phyloP scores from a whole-genome alignment of 2,113 vertebrate species.

The Plecotus auritus region DNA sequence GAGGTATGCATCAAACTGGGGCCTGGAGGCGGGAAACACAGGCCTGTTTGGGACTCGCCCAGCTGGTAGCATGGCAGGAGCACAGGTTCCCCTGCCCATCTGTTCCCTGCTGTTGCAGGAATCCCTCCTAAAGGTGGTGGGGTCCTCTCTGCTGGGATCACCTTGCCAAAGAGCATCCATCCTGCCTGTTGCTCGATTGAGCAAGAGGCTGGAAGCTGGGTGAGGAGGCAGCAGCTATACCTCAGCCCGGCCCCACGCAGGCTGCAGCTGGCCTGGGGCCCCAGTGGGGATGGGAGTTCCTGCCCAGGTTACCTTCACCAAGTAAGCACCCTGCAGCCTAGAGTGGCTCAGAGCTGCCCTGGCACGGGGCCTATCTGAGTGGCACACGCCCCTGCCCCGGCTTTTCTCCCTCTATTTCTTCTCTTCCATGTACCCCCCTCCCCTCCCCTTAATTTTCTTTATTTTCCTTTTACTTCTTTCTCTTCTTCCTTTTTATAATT shows the following conservation, averaged over 20 bases:
- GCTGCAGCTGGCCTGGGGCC: not conserved
- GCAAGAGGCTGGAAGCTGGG: constrained; percentile 48
- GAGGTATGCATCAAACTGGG: not conserved
- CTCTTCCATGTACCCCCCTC: not conserved
- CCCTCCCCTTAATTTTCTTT: not conserved
- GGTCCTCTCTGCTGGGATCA: not conserved
- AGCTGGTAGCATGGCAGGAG: not conserved
- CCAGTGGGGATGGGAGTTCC: not conserved
- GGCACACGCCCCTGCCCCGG: not conserved
- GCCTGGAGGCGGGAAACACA: not conserved
- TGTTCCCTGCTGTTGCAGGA: not conserved
- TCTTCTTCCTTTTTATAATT: not conserved
- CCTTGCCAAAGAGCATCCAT: constrained; percentile 57
- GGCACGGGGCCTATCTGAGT: not conserved
- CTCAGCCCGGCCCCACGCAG: not conserved
- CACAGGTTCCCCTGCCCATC: not conserved
- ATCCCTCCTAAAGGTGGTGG: not conserved
- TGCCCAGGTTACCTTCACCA: not conserved
- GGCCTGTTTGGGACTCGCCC: not conserved
- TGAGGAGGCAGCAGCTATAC: constrained; percentile 13
- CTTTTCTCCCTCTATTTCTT: not conserved
- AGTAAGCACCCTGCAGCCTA: constrained; percentile 41
- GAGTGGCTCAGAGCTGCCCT: not conserved
- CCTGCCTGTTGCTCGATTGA: not conserved
- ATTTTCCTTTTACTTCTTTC: not conserved